These are phyloP conservation scores for Macaria liturata DNA, from an alignment of 2,888 invertebrate genomes.

Conservation along the genomic window DNA sequence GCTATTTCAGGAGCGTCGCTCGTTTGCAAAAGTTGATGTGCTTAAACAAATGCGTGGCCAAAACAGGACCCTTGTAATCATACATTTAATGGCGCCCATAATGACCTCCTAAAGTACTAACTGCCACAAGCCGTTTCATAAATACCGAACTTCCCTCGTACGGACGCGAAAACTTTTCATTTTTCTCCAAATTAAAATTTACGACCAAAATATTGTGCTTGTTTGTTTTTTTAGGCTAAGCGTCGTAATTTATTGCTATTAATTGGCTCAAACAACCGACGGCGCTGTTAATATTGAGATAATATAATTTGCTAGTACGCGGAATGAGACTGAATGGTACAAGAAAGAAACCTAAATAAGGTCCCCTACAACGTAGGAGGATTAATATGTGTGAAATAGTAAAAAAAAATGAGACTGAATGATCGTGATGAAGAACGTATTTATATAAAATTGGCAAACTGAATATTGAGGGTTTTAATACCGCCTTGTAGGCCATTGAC, in stretches of 20 bases:
- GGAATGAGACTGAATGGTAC: too few species aligned
- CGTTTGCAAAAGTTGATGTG: constrained; percentile 76
- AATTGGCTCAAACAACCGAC: background rate
- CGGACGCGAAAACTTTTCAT: constrained; percentile 44
- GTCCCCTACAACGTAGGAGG: too few species aligned
- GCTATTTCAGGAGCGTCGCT: constrained; percentile 40
- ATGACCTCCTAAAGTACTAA: constrained; percentile 77
- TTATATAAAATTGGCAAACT: too few species aligned
- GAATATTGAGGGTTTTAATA: too few species aligned
- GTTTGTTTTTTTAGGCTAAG: constrained; percentile 16
- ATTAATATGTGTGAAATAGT: too few species aligned
- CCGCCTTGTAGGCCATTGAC: too few species aligned
- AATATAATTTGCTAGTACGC: too few species aligned
- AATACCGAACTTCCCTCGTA: constrained; percentile 65
- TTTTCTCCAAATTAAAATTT: constrained; percentile 48
- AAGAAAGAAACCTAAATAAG: too few species aligned
- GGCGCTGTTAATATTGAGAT: too few species aligned
- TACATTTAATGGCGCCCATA: constrained; percentile 77
- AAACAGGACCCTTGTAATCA: constrained; percentile 72
- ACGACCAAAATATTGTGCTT: constrained; percentile 21
- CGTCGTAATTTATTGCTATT: constrained; percentile 2
- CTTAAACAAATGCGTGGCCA: constrained; percentile 73
- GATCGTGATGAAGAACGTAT: too few species aligned
- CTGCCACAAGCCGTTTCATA: constrained; percentile 68
- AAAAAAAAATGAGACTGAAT: too few species aligned